These are phyloP conservation scores for Phyllotis vaccarum DNA, from an alignment of 2,797 vertebrate genomes.

Conservation along the genomic window DNA sequence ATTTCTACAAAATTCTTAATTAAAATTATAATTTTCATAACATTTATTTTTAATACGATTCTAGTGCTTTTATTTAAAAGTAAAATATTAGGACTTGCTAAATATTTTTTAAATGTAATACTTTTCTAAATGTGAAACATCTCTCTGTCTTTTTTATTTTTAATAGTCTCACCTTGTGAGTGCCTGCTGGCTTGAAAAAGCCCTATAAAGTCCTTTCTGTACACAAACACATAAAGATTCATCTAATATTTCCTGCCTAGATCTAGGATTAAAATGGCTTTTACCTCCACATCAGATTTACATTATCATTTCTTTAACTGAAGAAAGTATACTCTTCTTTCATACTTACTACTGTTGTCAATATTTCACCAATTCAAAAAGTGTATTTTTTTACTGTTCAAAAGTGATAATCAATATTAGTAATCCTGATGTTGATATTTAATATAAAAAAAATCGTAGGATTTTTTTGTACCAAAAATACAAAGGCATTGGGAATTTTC, in stretches of 20 bases:
- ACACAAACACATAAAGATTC: not conserved
- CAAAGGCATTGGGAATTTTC: not conserved
- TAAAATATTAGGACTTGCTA: not conserved
- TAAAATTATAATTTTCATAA: not conserved
- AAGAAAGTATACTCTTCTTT: conserved; percentile 37
- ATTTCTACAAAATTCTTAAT: not conserved
- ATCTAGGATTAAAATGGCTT: not conserved
- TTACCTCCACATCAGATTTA: not conserved
- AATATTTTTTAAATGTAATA: not conserved
- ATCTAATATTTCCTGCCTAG: not conserved
- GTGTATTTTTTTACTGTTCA: not conserved
- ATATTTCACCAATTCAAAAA: not conserved
- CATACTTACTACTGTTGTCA: not conserved
- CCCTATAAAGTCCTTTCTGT: not conserved
- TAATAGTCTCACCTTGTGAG: not conserved
- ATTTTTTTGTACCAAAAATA: not conserved
- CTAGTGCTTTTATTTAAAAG: not conserved
- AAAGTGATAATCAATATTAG: not conserved
- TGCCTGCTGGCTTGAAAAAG: not conserved
- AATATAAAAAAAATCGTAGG: not conserved
- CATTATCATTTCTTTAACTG: not conserved
- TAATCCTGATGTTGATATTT: not conserved
- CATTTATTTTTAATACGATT: not conserved
- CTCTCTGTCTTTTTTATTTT: not conserved
- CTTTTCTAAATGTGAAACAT: not conserved